Evolutionary conservation across 92 coral and sea anemone species (phyloP).

Genomic region (Epizoanthus stellaris): DNA sequence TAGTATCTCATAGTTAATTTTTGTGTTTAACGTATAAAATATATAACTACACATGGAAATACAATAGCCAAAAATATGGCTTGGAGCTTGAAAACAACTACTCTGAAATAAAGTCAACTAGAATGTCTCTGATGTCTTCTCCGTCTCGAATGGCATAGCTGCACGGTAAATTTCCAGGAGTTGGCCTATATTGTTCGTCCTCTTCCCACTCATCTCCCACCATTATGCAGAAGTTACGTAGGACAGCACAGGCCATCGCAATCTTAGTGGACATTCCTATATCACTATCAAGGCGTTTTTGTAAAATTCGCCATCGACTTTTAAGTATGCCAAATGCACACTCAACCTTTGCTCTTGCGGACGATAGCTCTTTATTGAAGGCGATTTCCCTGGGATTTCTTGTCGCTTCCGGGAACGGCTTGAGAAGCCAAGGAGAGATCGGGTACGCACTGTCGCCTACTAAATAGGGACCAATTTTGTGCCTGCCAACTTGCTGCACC

Average conservation of each 20-base stretch:
- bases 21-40: too few species aligned
- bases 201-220: conserved; percentile 49
- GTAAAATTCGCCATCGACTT: conserved; percentile 33
- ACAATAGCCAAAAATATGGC: too few species aligned
- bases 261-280: conserved; percentile 34
- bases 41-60: too few species aligned
- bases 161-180: conserved; percentile 17
- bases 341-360: conserved; percentile 40
- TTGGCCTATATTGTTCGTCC: conserved; percentile 15
- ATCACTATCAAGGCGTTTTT: conserved; percentile 47
- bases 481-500: not conserved
- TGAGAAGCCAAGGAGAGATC: conserved; percentile 49
- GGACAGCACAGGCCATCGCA: conserved; percentile 48
- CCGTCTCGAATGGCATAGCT: conserved; percentile 45
- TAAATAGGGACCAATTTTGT: conserved; percentile 42
- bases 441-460: conserved; percentile 62
- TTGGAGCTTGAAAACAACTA: too few species aligned
- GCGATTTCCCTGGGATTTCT: conserved; percentile 41
- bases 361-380: conserved; percentile 47
- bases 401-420: conserved; percentile 46
- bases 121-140: conserved; percentile 55
- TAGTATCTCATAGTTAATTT: too few species aligned
- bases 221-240: conserved; percentile 44
- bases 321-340: conserved; percentile 48
- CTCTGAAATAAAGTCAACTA: conserved; percentile 29